These are phyloP conservation scores for Misgurnus anguillicaudatus DNA, from an alignment of 2,113 vertebrate species.

Conservation along the genomic window DNA sequence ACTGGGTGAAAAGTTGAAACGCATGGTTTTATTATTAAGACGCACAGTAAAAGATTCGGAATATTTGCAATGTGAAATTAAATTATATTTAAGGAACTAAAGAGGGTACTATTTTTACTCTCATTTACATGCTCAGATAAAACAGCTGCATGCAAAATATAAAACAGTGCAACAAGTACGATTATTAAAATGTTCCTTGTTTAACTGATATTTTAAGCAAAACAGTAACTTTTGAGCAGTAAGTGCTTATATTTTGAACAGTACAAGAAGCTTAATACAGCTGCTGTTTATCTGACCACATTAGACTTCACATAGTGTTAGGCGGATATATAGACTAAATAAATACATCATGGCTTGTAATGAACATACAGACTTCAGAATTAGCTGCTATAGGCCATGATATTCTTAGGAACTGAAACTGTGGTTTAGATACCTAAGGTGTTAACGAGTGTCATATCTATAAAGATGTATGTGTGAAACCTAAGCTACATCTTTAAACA, in stretches of 20 bases:
- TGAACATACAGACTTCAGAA: background rate
- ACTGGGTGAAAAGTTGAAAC: no score
- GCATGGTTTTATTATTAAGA: no score
- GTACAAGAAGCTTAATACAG: no score
- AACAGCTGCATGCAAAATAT: background rate
- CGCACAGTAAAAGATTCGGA: no score
- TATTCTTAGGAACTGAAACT: background rate
- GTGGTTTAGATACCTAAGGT: background rate
- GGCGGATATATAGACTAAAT: background rate
- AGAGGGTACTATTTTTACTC: background rate
- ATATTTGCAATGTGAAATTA: no score
- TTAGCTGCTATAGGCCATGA: background rate
- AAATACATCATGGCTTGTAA: background rate
- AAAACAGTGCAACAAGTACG: background rate
- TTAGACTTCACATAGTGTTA: background rate
- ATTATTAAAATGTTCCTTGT: no score
- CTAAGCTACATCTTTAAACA: background rate
- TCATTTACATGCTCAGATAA: background rate
- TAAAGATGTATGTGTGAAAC: background rate
- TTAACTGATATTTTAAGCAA: background rate
- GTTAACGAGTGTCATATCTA: background rate
- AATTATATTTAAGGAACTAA: no score
- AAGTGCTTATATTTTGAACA: no score
- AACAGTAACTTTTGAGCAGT: background rate
- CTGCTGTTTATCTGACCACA: background rate